Base-by-base conservation (phyloP, 2,888 invertebrate genomes). In the Malachius bipustulatus region DNA sequence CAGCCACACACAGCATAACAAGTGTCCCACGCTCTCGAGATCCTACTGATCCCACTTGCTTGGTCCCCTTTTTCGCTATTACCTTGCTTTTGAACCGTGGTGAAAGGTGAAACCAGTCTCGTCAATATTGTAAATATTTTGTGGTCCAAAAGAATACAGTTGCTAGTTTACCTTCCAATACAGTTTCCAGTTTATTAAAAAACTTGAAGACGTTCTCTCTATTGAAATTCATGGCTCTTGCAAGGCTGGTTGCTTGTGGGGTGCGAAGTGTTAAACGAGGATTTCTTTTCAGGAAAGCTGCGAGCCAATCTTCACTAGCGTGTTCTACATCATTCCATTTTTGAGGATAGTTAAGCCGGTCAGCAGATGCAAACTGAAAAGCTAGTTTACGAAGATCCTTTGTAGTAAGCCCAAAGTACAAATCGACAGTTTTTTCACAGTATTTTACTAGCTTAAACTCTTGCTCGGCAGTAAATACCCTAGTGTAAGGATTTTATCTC, bases 21-120 rank as follows among this genome's bases (percentile, higher is more conserved):
- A 32, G 13, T 26, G n/a, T 31, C n/a, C 49, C 57, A 52, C 56
- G 54, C 56, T 1, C 56, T 54, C 11, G 40, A 43, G 43, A 46
- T 28, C 45, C 48, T 13, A 39, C 26, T 13, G 47, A 49, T 4
- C 45, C 48, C 32, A 41, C 41, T 6, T 26, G 16, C 12, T 52
- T 19, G 16, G 32, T 28, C 11, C 28, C 10, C 11, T 28, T 28
- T 28, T 28, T 10, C 4, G 28, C 28, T 9, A 28, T 10, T 10
- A 28, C 28, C 11, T 10, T 28, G 28, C 28, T 28, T 28, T 28
- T 28, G 28, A 28, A 28, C 10, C 9, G 28, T 10, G n/a, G n/a
- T n/a, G n/a, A n/a, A n/a, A n/a, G 4, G 28, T 8, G 8, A 28
- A 8, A 10, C 11, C 28, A 6, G 11, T 28, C 28, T 28, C 28